Percentiles rank a stretch among this genome's conserved stretches.
Evolutionary conservation across 1,140 invertebrate species (phyloP).

Genomic region (Pseudomyrmex concolor): DNA sequence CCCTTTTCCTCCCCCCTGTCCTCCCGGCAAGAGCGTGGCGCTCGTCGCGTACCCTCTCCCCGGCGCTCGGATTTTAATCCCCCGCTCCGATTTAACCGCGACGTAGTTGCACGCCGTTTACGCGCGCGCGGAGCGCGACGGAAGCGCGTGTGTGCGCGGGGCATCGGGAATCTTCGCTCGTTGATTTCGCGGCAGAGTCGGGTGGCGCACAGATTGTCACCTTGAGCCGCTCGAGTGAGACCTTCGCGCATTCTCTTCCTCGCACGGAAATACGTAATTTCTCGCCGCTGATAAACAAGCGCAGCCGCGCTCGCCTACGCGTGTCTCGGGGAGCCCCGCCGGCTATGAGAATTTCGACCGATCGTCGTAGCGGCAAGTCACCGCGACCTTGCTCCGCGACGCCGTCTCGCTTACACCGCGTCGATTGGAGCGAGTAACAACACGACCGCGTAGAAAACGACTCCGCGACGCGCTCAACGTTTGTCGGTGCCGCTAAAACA

Average conservation of each 20-base stretch:
- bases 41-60: neutral
- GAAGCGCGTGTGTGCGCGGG: neutral
- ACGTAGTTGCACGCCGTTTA: neutral
- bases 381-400: constrained; percentile 38
- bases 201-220: constrained; percentile 23
- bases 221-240: constrained; percentile 36
- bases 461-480: constrained; percentile 17
- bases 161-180: constrained; percentile 14
- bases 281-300: constrained; percentile 35
- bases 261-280: constrained; percentile 4
- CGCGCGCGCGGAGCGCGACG: neutral
- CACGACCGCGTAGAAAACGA: constrained; percentile 25
- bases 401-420: neutral
- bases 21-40: too few species aligned
- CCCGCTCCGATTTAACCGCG: constrained; percentile 16
- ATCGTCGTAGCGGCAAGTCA: neutral
- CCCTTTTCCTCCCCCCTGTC: too few species aligned
- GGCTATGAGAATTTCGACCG: constrained; percentile 26
- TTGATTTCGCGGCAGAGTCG: constrained; percentile 5
- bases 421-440: neutral
- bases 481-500: constrained; percentile 7
- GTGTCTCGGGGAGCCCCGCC: neutral
- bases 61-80: too few species aligned
- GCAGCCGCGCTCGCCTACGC: constrained; percentile 37
- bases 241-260: constrained; percentile 12